A percentile compares a stretch with the other conserved stretches of the same genome.
Conservation (phyloP, 2,113 vertebrate genomes). For the Progne subis region DNA sequence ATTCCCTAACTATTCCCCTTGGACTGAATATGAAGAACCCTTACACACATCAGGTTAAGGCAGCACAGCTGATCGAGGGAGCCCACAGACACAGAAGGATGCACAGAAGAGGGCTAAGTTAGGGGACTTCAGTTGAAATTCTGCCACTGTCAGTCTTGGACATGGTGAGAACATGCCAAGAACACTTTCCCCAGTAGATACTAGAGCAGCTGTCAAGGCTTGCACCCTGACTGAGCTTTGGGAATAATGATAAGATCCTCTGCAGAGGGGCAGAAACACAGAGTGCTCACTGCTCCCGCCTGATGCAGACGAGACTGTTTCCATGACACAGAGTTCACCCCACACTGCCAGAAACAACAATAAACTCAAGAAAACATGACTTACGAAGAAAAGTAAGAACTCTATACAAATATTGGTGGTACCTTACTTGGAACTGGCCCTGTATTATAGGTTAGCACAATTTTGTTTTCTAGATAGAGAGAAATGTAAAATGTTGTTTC, state of each 20-base stretch:
- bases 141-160: neutral
- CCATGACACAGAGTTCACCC: neutral
- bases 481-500: no score
- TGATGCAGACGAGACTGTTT: neutral
- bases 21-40: neutral
- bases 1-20: neutral
- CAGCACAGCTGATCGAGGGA: neutral
- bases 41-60: no score
- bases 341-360: neutral
- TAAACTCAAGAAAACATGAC: neutral
- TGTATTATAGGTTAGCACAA: no score
- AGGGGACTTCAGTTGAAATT: neutral
- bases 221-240: neutral
- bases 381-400: neutral
- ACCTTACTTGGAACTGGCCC: neutral
- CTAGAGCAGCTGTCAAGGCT: rapidly evolving
- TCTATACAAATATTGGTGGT: neutral
- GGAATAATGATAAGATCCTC: neutral
- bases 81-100: neutral
- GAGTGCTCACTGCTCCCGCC: neutral
- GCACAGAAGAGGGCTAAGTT: neutral
- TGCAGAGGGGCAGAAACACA: neutral
- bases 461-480: no score
- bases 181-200: neutral
- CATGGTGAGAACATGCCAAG: rapidly evolving